Evolutionary conservation across 2,797 vertebrate species (phyloP), one percentile per base, ranked within the genome.

Genomic region (Alexandromys oeconomus): DNA sequence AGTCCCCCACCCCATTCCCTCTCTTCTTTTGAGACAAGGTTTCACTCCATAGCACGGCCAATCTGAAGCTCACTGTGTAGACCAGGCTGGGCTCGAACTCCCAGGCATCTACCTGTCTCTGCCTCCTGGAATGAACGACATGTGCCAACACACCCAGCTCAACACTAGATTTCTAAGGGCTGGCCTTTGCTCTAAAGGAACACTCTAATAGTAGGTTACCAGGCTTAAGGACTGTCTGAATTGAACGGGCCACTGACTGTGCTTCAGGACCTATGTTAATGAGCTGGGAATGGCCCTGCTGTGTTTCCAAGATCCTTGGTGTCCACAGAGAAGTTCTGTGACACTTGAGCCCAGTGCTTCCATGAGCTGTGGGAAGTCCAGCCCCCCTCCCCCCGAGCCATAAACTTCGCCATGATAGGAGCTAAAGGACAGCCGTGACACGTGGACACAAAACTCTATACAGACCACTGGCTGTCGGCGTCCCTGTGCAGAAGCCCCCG

Each of bases 181-280:
- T 87, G 57, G 71, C 77, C 82, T 37, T 93, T 80, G 63, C 59
- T 92, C 10, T 84, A 88, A 89, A 65, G 82, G 65, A 57, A 94
- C 81, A 79, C 6, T 69, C 21, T 57, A 77, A 43, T 76, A 37
- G 3, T 85, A 63, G 57, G 29, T 17, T 76, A 73, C 31, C 9
- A 84, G 59, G 15, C 40, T 80, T 80, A 73, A n/a, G 48, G 31
- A 54, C 2, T 51, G 27, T 86, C 69, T 90, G 89, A 77, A 43
- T 80, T 65, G 76, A 85, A 87, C 14, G 91, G 80, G 19, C 37
- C 9, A 4, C 43, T 51, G 87, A 43, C 43, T 76, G 46, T 71
- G 85, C 13, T 71, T 65, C 29, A 12, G 87, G 40, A 57, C 69
- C 43, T n/a, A 34, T 34, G 6, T 29, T 57, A 2, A 43, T 76